Conservation (phyloP, 2,113 vertebrate genomes). For the Numenius arquata region DNA sequence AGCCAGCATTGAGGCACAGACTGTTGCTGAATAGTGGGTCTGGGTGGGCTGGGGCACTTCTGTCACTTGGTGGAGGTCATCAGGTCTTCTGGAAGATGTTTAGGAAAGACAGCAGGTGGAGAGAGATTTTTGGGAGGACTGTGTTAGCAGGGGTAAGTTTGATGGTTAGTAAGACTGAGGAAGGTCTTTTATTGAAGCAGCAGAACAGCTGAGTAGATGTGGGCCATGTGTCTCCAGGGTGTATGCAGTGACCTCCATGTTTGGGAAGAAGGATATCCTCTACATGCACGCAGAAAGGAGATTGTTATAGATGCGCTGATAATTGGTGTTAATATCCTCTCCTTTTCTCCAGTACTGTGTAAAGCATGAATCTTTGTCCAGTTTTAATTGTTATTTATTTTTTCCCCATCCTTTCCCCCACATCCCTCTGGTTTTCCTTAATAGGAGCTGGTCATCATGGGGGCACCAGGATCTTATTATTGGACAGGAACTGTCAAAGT, state of each 20-base stretch:
- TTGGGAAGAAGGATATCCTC: not conserved
- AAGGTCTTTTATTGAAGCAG: not conserved
- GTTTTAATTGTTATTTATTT: not conserved
- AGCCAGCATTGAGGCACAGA: not conserved
- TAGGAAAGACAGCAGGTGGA: not conserved
- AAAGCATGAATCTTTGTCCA: not conserved
- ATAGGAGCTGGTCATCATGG: constrained; percentile 96
- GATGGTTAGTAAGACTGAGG: not conserved
- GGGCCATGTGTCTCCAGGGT: not conserved
- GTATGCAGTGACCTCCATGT: not conserved
- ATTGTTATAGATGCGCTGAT: not conserved
- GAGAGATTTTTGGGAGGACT: not conserved
- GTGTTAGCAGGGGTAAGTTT: not conserved
- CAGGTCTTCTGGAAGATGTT: not conserved
- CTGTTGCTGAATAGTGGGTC: not conserved
- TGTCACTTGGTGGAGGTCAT: not conserved
- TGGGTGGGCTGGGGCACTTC: not conserved
- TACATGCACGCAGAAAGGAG: not conserved
- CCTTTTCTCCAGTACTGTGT: not conserved
- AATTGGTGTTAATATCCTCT: not conserved
- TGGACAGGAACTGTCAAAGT: constrained; percentile 98
- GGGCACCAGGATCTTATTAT: constrained; percentile 95
- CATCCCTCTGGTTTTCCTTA: not conserved
- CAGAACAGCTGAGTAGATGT: not conserved
- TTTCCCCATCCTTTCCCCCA: not conserved